Conservation (phyloP, 2,797 vertebrate species). For the Brachymystax lenok region DNA sequence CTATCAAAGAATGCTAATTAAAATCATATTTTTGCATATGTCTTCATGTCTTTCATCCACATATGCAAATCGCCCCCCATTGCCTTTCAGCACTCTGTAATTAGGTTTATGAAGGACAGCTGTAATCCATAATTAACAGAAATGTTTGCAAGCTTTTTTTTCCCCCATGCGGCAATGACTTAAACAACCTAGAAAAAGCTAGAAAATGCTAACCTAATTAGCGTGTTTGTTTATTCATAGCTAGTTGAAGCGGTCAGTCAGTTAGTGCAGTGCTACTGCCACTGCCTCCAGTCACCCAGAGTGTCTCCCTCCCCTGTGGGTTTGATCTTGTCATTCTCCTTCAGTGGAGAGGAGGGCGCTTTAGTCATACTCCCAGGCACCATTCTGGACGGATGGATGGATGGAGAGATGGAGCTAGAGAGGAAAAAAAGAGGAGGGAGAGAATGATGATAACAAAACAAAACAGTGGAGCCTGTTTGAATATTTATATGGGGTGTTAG, state of each 20-base stretch:
- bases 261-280: background rate
- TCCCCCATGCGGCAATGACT: conserved; percentile 72
- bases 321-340: conserved; percentile 57
- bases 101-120: conserved; percentile 99
- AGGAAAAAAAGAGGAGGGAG: background rate
- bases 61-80: conserved; percentile 92
- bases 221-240: conserved; percentile 66
- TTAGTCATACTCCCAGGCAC: conserved; percentile 62
- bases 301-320: conserved; percentile 29
- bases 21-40: conserved; percentile 97
- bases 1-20: conserved; percentile 97
- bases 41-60: conserved; percentile 90
- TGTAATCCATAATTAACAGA: conserved; percentile 99
- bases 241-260: conserved; percentile 60
- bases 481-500: conserved; percentile 75
- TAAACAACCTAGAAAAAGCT: conserved; percentile 70
- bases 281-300: conserved; percentile 39
- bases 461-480: conserved; percentile 69
- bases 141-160: conserved; percentile 90
- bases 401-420: conserved; percentile 54
- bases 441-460: conserved; percentile 63
- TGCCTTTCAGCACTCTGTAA: conserved; percentile 98
- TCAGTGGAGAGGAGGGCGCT: conserved; percentile 41
- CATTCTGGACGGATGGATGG: conserved; percentile 60
- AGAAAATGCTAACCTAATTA: conserved; percentile 60